Evolutionary conservation across 2,888 invertebrate species (phyloP).

Genomic region (Drosophila anceps): DNA sequence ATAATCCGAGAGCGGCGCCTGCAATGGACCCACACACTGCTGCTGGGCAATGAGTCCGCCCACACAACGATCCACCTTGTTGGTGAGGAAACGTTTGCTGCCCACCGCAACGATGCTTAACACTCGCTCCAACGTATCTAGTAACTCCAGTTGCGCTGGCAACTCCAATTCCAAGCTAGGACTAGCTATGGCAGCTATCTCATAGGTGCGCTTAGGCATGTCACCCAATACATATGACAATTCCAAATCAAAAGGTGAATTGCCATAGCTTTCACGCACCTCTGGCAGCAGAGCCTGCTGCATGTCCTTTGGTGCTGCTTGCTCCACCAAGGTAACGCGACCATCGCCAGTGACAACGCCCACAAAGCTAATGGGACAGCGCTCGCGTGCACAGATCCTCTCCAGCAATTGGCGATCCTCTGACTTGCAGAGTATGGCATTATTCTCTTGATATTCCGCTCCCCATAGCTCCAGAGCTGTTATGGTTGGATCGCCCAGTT

Average conservation of each 20-base stretch:
- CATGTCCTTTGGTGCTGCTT: slow-evolving; percentile 85
- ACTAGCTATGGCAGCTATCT: slow-evolving; percentile 66
- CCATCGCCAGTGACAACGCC: slow-evolving; percentile 96
- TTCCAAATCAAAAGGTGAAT: slow-evolving; percentile 94
- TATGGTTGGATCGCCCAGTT: slow-evolving; percentile 97
- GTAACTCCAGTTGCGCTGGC: slow-evolving; percentile 79
- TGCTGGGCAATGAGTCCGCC: slow-evolving; percentile 98
- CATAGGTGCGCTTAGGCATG: slow-evolving; percentile 91
- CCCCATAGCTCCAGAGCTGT: slow-evolving; percentile 98
- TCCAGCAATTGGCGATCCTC: slow-evolving; percentile 89
- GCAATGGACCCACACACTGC: slow-evolving; percentile 98
- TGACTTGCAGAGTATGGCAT: slow-evolving; percentile 93
- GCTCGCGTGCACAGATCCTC: slow-evolving; percentile 93
- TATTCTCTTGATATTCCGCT: slow-evolving; percentile 98
- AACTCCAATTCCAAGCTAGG: slow-evolving; percentile 84
- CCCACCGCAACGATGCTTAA: slow-evolving; percentile 95
- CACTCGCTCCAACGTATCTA: slow-evolving; percentile 87
- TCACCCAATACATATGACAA: slow-evolving; percentile 94
- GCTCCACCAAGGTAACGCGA: slow-evolving; percentile 90
- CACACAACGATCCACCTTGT: slow-evolving; percentile 98
- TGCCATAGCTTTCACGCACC: slow-evolving; percentile 82
- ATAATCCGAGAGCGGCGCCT: slow-evolving; percentile 97
- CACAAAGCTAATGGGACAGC: slow-evolving; percentile 96
- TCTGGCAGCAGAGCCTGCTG: slow-evolving; percentile 73
- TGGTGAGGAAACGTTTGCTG: slow-evolving; percentile 97